A percentile compares a stretch with the other conserved stretches of the same genome.
phyloP scores from a whole-genome alignment of 2,113 vertebrate species.

The Etheostoma spectabile region DNA sequence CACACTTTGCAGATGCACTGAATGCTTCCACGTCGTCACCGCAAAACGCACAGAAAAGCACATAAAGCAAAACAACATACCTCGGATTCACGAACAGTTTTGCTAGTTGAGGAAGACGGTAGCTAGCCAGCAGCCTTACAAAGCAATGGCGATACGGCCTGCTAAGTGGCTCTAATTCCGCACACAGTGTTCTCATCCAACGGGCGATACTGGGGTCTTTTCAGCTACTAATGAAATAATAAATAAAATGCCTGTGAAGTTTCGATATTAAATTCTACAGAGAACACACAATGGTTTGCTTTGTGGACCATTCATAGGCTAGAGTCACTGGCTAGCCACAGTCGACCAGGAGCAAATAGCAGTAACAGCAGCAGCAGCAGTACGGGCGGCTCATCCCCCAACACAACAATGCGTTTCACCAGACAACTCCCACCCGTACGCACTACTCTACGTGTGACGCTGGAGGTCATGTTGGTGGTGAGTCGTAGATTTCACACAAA shows the following conservation, averaged over 20 bases:
- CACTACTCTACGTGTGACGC: slow-evolving; percentile 74
- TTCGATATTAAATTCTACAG: slow-evolving; percentile 11
- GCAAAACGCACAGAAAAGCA: background rate
- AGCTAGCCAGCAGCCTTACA: slow-evolving; percentile 73
- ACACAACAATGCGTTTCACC: slow-evolving; percentile 85
- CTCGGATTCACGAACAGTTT: slow-evolving; percentile 67
- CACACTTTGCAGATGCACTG: background rate
- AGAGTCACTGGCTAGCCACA: slow-evolving; percentile 55
- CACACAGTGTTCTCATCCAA: slow-evolving; percentile 83
- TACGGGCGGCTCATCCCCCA: slow-evolving; percentile 78
- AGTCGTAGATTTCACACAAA: slow-evolving; percentile 71
- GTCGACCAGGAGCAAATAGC: slow-evolving; percentile 53
- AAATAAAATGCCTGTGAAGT: slow-evolving; percentile 17
- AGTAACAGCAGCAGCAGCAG: slow-evolving; percentile 49
- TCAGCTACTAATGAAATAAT: slow-evolving; percentile 25
- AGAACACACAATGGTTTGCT: slow-evolving; percentile 31
- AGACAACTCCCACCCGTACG: slow-evolving; percentile 84
- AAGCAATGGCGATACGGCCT: slow-evolving; percentile 81
- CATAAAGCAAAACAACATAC: slow-evolving; percentile 64
- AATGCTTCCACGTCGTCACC: background rate
- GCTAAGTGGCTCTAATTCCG: slow-evolving; percentile 78
- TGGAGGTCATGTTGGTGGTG: slow-evolving; percentile 74
- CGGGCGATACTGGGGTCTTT: slow-evolving; percentile 53
- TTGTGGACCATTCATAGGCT: slow-evolving; percentile 63
- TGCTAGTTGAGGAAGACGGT: slow-evolving; percentile 57